These are phyloP conservation scores for Drosophila kambysellisi DNA, from an alignment of 2,888 invertebrate species.

Conservation along the genomic window DNA sequence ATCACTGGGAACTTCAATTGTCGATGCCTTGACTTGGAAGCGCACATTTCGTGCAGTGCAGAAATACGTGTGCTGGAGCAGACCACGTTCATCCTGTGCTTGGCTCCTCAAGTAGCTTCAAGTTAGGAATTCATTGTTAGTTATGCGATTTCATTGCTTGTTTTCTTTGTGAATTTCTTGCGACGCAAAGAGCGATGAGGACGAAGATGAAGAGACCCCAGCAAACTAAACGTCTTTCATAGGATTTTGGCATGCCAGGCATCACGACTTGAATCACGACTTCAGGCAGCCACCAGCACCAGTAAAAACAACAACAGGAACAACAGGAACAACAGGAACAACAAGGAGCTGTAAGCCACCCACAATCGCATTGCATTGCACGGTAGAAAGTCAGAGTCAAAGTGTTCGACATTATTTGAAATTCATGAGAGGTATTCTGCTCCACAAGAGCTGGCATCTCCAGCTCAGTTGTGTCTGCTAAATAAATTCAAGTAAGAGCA, in stretches of 20 bases:
- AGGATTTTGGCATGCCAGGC: conserved; percentile 79
- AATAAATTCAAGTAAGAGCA: conserved; percentile 74
- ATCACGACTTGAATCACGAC: conserved; percentile 74
- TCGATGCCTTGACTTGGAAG: conserved; percentile 33
- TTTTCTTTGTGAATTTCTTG: conserved; percentile 72
- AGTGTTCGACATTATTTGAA: conserved; percentile 81
- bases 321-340: conserved; percentile 14
- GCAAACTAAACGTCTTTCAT: conserved; percentile 77
- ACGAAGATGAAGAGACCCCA: conserved; percentile 28
- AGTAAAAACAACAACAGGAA: conserved; percentile 25
- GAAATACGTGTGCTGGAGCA: conserved; percentile 48
- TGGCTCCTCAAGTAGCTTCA: conserved; percentile 70
- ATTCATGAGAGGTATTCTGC: conserved; percentile 75
- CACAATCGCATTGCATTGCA: conserved; percentile 68
- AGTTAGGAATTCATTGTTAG: conserved; percentile 76
- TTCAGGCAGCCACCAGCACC: conserved; percentile 43
- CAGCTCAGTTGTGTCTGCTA: conserved; percentile 45
- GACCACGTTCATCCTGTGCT: conserved; percentile 66
- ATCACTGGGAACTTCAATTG: conserved; percentile 65
- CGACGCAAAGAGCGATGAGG: conserved; percentile 38
- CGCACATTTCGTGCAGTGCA: conserved; percentile 44
- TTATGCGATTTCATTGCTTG: conserved; percentile 81
- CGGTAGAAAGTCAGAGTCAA: conserved; percentile 73
- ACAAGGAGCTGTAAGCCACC: conserved; percentile 38
- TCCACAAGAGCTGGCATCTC: conserved; percentile 23